These are phyloP conservation scores for Scaptomyza montana DNA, from an alignment of 1,140 invertebrate genomes.

Conservation along the genomic window DNA sequence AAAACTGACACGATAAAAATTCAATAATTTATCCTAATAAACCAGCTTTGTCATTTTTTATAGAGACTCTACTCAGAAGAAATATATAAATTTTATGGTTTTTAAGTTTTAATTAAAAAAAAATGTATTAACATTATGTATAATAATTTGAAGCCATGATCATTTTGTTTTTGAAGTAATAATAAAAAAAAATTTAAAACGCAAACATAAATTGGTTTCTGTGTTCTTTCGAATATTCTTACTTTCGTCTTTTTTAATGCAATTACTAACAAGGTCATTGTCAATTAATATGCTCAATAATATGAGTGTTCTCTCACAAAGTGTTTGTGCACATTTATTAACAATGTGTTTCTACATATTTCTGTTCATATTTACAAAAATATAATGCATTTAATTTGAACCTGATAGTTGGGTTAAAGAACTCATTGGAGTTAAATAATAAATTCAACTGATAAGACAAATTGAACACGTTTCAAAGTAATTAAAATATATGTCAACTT, in stretches of 20 bases:
- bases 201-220: background rate
- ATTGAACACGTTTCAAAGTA: background rate
- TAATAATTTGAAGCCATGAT: too few species aligned
- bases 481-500: too few species aligned
- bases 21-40: slow-evolving; percentile 14
- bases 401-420: background rate
- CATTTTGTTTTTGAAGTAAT: too few species aligned
- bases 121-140: too few species aligned
- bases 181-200: background rate
- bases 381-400: slow-evolving; percentile 4
- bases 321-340: background rate
- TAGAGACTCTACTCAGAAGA: too few species aligned
- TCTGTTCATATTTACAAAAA: background rate
- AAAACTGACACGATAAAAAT: background rate
- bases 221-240: background rate
- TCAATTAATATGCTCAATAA: slow-evolving; percentile 20
- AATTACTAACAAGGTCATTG: slow-evolving; percentile 61
- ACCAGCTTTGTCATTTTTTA: too few species aligned
- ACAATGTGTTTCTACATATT: background rate
- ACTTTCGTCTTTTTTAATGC: slow-evolving; percentile 14
- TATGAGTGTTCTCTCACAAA: background rate
- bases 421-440: background rate
- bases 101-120: too few species aligned
- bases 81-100: too few species aligned
- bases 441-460: slow-evolving; percentile 11